Conservation (phyloP, 2,797 vertebrate species). For the Anabacerthia variegaticeps region DNA sequence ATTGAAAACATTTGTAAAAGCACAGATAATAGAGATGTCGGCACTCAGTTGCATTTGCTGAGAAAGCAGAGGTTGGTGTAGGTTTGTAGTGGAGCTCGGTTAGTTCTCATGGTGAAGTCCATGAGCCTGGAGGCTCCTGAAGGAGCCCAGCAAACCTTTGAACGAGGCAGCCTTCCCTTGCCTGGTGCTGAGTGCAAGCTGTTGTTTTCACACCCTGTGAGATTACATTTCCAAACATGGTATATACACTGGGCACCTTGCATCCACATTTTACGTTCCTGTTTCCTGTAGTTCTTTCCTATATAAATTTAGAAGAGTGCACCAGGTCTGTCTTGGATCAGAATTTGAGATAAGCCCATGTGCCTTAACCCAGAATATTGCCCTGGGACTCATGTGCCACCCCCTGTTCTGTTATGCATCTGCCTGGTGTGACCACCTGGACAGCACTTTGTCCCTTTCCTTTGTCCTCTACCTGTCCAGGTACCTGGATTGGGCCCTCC, state of each 20-base stretch:
- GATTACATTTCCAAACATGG: background rate
- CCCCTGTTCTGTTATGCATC: fast-evolving
- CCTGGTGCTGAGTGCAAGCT: background rate
- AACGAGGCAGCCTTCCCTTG: fast-evolving
- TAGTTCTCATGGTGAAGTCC: background rate
- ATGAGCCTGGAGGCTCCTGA: background rate
- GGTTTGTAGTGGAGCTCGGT: background rate
- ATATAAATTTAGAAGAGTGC: fast-evolving
- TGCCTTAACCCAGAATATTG: fast-evolving
- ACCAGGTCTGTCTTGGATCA: background rate
- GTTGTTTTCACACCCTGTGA: background rate
- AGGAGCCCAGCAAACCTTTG: background rate
- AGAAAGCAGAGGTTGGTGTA: background rate
- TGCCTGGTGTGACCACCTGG: background rate
- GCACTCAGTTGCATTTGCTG: background rate
- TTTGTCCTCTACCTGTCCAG: background rate
- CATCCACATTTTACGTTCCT: background rate
- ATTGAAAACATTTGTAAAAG: background rate
- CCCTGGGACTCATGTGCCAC: fast-evolving
- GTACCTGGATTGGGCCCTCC: background rate
- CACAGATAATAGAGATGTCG: background rate
- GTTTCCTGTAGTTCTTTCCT: background rate
- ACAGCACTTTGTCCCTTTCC: background rate
- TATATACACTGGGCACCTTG: too few species aligned
- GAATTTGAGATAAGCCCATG: background rate